Evolutionary conservation across 2,113 vertebrate genomes (phyloP).

Genomic region (Coreoperca whiteheadi): DNA sequence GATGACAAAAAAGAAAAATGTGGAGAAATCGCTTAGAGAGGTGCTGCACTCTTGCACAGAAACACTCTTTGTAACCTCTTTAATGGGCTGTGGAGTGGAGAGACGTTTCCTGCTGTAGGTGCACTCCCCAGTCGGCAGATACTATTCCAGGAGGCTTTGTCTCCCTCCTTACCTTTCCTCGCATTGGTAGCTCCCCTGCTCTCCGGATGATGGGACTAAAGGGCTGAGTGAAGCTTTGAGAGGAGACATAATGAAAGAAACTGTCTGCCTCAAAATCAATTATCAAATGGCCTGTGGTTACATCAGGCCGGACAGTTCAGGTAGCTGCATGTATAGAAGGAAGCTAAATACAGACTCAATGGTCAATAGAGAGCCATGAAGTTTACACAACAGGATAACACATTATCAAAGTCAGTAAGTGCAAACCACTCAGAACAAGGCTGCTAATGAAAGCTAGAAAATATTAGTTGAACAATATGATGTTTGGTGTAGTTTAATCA

Average conservation of each 20-base stretch:
- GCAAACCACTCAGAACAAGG: neutral
- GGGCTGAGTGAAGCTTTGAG: conserved; percentile 64
- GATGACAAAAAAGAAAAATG: conserved; percentile 46
- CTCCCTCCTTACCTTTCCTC: conserved; percentile 34
- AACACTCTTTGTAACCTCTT: conserved; percentile 59
- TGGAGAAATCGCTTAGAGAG: conserved; percentile 38
- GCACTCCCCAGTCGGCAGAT: conserved; percentile 74
- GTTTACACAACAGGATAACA: conserved; percentile 37
- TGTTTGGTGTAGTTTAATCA: no score
- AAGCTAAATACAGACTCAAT: conserved; percentile 13
- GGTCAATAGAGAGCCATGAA: conserved; percentile 18
- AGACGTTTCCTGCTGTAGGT: conserved; percentile 59
- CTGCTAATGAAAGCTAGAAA: neutral
- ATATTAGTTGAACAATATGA: no score
- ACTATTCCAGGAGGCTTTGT: conserved; percentile 73
- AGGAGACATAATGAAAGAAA: conserved; percentile 62
- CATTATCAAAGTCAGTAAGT: neutral
- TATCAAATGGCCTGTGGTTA: conserved; percentile 67
- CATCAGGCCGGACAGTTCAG: conserved; percentile 29
- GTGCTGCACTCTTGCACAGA: conserved; percentile 40
- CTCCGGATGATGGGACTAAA: conserved; percentile 49
- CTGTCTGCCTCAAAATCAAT: conserved; percentile 65
- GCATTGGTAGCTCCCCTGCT: conserved; percentile 66
- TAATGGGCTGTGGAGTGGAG: conserved; percentile 63
- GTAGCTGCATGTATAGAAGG: neutral